A percentile compares a stretch with the other conserved stretches of the same genome.
Evolutionary conservation across 2,797 vertebrate species (phyloP).

Genomic region (Pterois miles): DNA sequence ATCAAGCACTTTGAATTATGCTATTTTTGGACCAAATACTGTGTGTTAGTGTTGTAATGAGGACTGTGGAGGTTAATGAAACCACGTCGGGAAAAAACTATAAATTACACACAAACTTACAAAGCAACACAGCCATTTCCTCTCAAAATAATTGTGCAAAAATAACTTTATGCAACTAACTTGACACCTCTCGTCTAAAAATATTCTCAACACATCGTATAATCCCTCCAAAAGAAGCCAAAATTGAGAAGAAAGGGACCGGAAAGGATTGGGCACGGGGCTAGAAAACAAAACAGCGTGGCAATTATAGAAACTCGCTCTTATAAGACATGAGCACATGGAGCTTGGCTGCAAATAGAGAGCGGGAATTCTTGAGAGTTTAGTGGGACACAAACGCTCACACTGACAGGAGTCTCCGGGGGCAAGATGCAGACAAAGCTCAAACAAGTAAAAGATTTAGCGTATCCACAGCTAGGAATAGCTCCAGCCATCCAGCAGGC

Average conservation of each 20-base stretch:
- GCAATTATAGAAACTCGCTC: conserved; percentile 21
- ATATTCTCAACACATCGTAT: conserved; percentile 8
- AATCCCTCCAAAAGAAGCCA: not conserved
- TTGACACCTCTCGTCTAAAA: conserved; percentile 34
- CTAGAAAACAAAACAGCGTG: not conserved
- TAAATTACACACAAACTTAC: not conserved
- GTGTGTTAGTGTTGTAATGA: not conserved
- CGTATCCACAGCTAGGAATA: conserved; percentile 1
- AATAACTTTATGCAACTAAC: not conserved
- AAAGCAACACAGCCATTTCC: not conserved
- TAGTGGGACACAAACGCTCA: conserved; percentile 32
- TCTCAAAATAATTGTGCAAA: not conserved
- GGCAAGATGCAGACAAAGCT: conserved; percentile 34
- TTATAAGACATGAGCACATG: not conserved
- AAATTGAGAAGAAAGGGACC: not conserved
- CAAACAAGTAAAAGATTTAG: conserved; percentile 46
- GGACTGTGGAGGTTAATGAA: conserved; percentile 11
- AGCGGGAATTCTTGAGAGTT: conserved; percentile 35
- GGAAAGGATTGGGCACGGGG: not conserved
- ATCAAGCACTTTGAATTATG: conserved; percentile 30
- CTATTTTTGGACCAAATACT: conserved; percentile 46
- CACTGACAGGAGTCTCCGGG: conserved; percentile 6
- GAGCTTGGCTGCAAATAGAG: not conserved
- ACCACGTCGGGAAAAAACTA: conserved; percentile 1
- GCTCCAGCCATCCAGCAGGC: conserved; percentile 2